phyloP scores from a whole-genome alignment of 2,113 vertebrate species.

The Eulemur macaco region DNA sequence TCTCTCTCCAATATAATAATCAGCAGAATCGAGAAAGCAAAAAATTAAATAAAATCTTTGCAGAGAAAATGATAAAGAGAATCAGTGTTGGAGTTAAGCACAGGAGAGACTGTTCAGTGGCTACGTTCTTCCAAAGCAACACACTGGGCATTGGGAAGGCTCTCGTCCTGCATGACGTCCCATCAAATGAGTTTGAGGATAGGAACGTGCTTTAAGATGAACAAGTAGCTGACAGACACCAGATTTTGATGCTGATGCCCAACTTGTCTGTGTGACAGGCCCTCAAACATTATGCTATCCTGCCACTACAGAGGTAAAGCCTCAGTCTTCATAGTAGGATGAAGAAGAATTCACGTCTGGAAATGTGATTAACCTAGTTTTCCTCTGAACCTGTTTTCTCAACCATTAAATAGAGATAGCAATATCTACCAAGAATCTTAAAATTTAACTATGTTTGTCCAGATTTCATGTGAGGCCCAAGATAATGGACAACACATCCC shows the following conservation, averaged over 20 bases:
- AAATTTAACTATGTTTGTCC: background rate
- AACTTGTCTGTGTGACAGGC: background rate
- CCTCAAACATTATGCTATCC: background rate
- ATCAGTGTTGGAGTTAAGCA: background rate
- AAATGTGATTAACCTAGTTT: background rate
- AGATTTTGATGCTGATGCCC: background rate
- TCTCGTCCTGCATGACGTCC: background rate
- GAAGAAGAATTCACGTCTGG: background rate
- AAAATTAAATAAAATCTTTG: background rate
- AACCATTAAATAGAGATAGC: background rate
- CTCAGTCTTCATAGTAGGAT: background rate
- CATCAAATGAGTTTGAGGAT: background rate
- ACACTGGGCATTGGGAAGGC: background rate
- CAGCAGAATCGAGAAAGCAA: background rate
- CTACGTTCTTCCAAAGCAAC: background rate
- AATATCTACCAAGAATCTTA: slow-evolving; percentile 4
- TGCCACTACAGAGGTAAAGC: background rate
- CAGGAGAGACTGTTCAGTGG: background rate
- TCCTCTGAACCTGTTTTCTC: slow-evolving; percentile 8
- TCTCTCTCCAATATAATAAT: background rate
- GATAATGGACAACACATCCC: slow-evolving; percentile 21
- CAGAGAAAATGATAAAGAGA: background rate
- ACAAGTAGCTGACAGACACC: background rate
- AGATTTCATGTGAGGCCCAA: background rate
- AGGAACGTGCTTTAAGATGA: background rate